phyloP scores from a whole-genome alignment of 2,888 invertebrate species.

The Polia nebulosa region DNA sequence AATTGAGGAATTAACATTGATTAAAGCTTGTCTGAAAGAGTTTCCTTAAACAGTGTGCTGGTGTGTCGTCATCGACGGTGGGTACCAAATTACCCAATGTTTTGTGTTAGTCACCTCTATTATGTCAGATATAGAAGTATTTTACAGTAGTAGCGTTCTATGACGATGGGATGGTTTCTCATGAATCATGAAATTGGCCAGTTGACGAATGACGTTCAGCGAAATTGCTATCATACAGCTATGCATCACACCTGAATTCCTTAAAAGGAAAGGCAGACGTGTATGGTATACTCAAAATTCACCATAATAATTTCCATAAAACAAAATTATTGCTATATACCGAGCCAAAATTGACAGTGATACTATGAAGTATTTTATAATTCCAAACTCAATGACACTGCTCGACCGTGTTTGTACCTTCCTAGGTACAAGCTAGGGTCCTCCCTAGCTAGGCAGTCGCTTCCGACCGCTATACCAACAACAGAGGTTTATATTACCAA shows the following conservation, averaged over 20 bases:
- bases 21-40: not conserved
- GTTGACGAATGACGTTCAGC: not conserved
- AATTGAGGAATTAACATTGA: not conserved
- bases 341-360: not conserved
- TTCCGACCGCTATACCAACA: not conserved
- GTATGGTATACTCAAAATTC: too few species aligned
- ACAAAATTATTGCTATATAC: too few species aligned
- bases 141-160: not conserved
- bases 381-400: too few species aligned
- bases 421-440: too few species aligned
- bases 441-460: too few species aligned
- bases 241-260: not conserved
- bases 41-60: not conserved
- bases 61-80: not conserved
- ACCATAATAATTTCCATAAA: too few species aligned
- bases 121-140: constrained; percentile 1
- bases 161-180: not conserved
- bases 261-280: not conserved
- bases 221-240: not conserved
- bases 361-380: too few species aligned
- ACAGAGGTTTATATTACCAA: too few species aligned
- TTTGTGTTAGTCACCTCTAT: constrained; percentile 10
- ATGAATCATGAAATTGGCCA: constrained; percentile 19
- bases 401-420: not conserved
- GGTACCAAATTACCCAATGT: not conserved